These are phyloP conservation scores for Coregonus clupeaformis DNA, from an alignment of 2,113 vertebrate species.

Conservation along the genomic window DNA sequence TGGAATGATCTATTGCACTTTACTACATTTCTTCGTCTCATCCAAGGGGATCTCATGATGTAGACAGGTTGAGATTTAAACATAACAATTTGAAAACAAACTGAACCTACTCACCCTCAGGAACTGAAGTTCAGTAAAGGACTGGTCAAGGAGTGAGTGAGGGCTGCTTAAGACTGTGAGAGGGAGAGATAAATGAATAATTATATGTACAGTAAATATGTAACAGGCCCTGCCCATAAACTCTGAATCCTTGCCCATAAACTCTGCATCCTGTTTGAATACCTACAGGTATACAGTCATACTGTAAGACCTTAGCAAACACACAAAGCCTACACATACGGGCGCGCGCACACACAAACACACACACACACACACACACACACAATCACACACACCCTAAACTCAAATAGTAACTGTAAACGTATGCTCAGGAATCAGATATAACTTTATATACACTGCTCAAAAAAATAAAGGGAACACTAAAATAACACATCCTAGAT, in stretches of 20 bases:
- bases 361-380: neutral
- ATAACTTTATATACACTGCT: too few species aligned
- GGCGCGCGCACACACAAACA: neutral
- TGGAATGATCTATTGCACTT: too few species aligned
- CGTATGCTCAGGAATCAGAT: too few species aligned
- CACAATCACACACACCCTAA: neutral
- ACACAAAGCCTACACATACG: neutral
- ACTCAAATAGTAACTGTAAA: too few species aligned
- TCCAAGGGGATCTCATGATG: neutral
- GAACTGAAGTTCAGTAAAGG: neutral
- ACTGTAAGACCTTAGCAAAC: slow-evolving; percentile 16
- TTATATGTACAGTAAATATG: slow-evolving; percentile 69
- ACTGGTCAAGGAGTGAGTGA: slow-evolving; percentile 22
- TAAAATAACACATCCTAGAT: too few species aligned
- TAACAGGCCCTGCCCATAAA: slow-evolving; percentile 62
- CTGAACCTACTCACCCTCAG: slow-evolving; percentile 50
- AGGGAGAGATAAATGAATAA: slow-evolving; percentile 61
- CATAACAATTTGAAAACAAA: slow-evolving; percentile 1
- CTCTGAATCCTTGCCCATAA: slow-evolving; percentile 50
- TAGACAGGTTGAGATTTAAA: neutral
- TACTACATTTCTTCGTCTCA: too few species aligned
- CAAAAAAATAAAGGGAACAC: too few species aligned
- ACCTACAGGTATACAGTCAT: slow-evolving; percentile 44
- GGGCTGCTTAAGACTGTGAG: slow-evolving; percentile 49
- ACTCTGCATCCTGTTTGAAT: slow-evolving; percentile 52